phyloP scores from a whole-genome alignment of 2,113 vertebrate genomes.

The Microcebus murinus region DNA sequence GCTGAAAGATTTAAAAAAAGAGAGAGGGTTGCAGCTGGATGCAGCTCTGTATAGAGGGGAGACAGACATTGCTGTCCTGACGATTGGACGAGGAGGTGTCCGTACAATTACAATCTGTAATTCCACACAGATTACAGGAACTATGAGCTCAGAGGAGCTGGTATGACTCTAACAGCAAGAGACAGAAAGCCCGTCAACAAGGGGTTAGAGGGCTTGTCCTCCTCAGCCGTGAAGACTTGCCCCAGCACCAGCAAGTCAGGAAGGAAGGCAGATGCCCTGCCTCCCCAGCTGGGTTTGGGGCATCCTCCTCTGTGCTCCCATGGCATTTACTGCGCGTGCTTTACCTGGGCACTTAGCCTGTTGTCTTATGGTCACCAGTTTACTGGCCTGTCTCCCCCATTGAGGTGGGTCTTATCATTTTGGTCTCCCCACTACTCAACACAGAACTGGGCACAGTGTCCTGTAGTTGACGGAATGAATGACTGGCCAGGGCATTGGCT shows the following conservation, averaged over 20 bases:
- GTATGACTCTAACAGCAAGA: background rate
- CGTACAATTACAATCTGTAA: too few relatives aligned
- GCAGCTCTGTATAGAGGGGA: rapidly evolving
- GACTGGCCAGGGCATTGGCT: rapidly evolving
- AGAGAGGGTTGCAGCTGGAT: background rate
- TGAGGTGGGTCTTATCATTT: background rate
- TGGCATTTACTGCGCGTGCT: background rate
- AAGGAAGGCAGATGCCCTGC: background rate
- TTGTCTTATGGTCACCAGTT: background rate
- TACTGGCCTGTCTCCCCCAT: background rate
- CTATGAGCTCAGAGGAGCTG: background rate
- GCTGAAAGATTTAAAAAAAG: background rate
- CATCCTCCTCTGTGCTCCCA: background rate
- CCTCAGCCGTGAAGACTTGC: background rate
- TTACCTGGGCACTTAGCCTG: background rate
- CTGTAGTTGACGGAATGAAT: background rate
- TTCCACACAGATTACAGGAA: background rate
- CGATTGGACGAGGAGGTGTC: background rate
- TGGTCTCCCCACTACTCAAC: background rate
- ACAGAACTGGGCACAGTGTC: background rate
- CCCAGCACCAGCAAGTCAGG: background rate
- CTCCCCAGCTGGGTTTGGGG: background rate
- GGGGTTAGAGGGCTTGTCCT: rapidly evolving
- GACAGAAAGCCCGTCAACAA: background rate
- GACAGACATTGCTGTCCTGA: rapidly evolving